Evolutionary conservation across 1,140 invertebrate genomes (phyloP), one percentile per base, ranked within the genome.

Genomic region (Achatina immaculata): DNA sequence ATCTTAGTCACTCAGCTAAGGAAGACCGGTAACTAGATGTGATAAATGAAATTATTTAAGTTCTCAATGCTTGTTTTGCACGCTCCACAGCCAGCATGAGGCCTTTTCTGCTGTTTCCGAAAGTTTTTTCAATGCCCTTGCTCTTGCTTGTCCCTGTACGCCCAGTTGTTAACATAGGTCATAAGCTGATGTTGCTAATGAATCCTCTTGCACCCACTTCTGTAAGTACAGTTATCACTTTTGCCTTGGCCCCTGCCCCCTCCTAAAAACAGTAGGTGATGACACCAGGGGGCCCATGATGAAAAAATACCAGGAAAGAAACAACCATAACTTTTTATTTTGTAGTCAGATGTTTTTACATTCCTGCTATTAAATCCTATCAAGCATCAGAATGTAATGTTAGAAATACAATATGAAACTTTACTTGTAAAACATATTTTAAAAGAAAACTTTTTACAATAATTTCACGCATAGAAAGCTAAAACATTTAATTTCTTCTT

Each of bases 401-500:
- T 51, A 24, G 24, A 51, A 24, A 14, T 14, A 51, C 24, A 51
- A 51, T 51, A 24, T 51, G 24, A 14, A 14, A 51, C 48, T 14
- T 51, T 51, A 51, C 11, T 51, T 51, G 11, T 51, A 51, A 51
- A 51, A 14, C 24, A 14, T 51, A 24, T 51, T 51, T 51, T 51
- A 11, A 51, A 24, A 11, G 24, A 14, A 51, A 51, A 51, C 48
- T 51, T 51, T 24, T 24, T 51, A 51, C 11, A 24, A 51, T 14
- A 51, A 51, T 14, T 14, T 14, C 11, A 14, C 11, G 48, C 11
- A 51, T 14, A 51, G 48, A 51, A 24, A 14, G 11, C 11, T 51
- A 24, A 24, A 24, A 11, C 48, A 11, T 51, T 21, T 3, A 55
- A 16, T 71, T 28, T 58, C 11, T 3, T 45, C 92, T 94, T 93